Conservation (phyloP, 2,888 invertebrate species). For the Pelosia muscerda region DNA sequence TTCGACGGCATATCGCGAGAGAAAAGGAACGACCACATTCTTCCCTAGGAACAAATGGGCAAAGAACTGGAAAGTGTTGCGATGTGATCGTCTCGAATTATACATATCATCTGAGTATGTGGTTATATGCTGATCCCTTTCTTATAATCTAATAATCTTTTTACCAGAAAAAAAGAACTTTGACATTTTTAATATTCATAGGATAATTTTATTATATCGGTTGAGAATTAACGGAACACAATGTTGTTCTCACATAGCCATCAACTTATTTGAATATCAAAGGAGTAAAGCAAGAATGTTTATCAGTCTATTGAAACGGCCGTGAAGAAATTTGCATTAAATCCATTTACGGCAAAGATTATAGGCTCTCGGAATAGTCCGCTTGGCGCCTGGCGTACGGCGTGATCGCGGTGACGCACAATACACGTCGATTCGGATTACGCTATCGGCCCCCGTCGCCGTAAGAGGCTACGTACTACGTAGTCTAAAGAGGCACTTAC, state of each 20-base stretch:
- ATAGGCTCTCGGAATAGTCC: slow-evolving; percentile 73
- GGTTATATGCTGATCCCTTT: too few species aligned
- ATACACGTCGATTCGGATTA: slow-evolving; percentile 81
- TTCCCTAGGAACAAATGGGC: neutral
- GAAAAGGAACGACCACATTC: neutral
- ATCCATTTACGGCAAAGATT: slow-evolving; percentile 79
- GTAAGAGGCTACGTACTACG: slow-evolving; percentile 79
- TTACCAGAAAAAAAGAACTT: neutral
- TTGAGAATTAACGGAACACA: slow-evolving; percentile 12
- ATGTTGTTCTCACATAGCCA: slow-evolving; percentile 37
- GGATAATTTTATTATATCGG: neutral
- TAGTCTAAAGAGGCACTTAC: slow-evolving; percentile 82
- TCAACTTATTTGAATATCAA: slow-evolving; percentile 70
- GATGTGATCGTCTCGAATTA: too few species aligned
- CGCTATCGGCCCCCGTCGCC: slow-evolving; percentile 75
- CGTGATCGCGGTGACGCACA: slow-evolving; percentile 69
- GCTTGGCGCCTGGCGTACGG: slow-evolving; percentile 56
- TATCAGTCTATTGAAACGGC: slow-evolving; percentile 72
- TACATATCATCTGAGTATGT: too few species aligned
- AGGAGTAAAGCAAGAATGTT: slow-evolving; percentile 68
- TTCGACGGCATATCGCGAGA: neutral
- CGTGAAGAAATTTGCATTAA: slow-evolving; percentile 77
- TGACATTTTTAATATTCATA: neutral
- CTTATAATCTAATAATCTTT: too few species aligned
- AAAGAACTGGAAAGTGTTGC: too few species aligned